These are phyloP conservation scores for Brachypalpus laphriformis DNA, from an alignment of 2,888 invertebrate species.

Conservation along the genomic window DNA sequence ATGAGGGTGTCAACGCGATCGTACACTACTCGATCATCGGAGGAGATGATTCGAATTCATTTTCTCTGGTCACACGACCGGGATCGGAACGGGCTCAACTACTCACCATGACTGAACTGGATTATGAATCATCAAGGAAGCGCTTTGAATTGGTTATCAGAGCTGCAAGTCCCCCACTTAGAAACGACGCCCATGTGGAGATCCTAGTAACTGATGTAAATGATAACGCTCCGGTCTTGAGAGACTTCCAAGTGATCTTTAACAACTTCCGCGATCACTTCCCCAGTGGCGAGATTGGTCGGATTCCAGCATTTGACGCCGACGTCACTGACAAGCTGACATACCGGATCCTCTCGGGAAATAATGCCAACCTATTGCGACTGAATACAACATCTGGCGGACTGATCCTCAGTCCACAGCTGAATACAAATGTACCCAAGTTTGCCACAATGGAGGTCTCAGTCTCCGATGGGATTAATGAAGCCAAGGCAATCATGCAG, in stretches of 20 bases:
- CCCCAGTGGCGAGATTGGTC: constrained; percentile 94
- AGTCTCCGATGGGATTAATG: constrained; percentile 96
- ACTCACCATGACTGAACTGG: constrained; percentile 94
- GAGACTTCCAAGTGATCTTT: constrained; percentile 96
- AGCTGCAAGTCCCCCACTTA: constrained; percentile 94
- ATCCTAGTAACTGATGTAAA: constrained; percentile 96
- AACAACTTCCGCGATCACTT: constrained; percentile 98
- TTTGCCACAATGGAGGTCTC: constrained; percentile 96
- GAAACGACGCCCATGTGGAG: constrained; percentile 94
- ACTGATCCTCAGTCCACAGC: constrained; percentile 93
- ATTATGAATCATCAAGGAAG: constrained; percentile 97
- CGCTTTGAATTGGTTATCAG: constrained; percentile 94
- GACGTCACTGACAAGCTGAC: constrained; percentile 94
- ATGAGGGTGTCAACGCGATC: constrained; percentile 94
- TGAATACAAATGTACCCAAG: constrained; percentile 97
- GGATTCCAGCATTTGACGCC: constrained; percentile 96
- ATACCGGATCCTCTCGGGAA: constrained; percentile 94
- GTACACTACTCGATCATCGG: constrained; percentile 97
- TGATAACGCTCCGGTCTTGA: constrained; percentile 95
- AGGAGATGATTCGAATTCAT: constrained; percentile 94
- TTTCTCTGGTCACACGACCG: constrained; percentile 91
- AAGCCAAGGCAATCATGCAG: constrained; percentile 96
- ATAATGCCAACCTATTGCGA: constrained; percentile 94
- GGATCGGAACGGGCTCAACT: constrained; percentile 94
- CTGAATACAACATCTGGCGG: constrained; percentile 93